phyloP scores from a whole-genome alignment of 53 echinoderm and acorn worm species.

The Echinarachnius parma region DNA sequence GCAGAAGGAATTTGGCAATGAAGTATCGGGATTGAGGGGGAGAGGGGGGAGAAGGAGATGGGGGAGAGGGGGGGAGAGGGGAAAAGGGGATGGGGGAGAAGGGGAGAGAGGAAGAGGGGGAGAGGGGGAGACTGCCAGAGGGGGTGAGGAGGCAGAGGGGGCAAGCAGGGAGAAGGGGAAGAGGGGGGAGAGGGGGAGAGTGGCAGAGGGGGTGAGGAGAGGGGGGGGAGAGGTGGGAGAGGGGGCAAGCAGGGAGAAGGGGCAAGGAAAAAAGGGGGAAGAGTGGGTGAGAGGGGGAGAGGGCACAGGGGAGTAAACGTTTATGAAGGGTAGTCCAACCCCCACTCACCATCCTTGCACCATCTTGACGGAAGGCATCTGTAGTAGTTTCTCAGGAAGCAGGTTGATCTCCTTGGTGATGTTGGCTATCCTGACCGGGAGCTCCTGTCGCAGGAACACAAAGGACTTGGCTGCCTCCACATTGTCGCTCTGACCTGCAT shows the following conservation, averaged over 20 bases:
- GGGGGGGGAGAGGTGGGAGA: background rate
- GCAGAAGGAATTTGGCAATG: no score
- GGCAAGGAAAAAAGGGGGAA: background rate
- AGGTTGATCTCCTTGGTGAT: slow-evolving; percentile 99
- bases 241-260: background rate
- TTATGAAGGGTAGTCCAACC: no score
- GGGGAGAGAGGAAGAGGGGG: background rate
- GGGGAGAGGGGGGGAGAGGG: background rate
- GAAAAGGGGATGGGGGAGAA: background rate
- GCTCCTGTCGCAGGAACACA: slow-evolving; percentile 78
- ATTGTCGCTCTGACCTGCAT: slow-evolving; percentile 52
- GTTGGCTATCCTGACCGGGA: slow-evolving; percentile 94
- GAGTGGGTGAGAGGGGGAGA: no score
- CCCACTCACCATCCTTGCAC: slow-evolving; percentile 87
- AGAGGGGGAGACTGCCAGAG: background rate
- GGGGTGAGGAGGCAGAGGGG: background rate
- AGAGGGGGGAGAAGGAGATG: background rate
- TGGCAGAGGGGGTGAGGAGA: background rate
- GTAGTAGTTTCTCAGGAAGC: slow-evolving; percentile 76
- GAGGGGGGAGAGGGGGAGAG: no score
- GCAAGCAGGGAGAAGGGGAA: background rate
- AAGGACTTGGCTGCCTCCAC: slow-evolving; percentile 73
- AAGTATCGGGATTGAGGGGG: no score
- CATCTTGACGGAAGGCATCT: slow-evolving; percentile 89
- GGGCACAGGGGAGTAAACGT: no score